Evolutionary conservation across 1,140 invertebrate species (phyloP).

Genomic region (Lepidurus arcticus): DNA sequence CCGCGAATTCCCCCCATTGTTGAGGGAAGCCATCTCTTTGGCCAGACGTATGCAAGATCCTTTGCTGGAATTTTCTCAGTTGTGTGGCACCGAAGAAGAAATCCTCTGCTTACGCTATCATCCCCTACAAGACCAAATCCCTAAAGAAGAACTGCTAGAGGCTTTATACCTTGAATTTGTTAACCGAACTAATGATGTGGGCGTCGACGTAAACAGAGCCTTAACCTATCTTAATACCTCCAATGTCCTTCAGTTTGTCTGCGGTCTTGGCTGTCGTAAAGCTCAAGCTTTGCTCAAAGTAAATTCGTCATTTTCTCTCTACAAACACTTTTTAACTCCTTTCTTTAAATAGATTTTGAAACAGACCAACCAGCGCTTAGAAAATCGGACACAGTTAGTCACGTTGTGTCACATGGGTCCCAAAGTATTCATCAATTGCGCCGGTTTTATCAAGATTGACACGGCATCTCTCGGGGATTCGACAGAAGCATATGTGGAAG

Average conservation of each 20-base stretch:
- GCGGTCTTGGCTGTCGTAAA: conserved; percentile 93
- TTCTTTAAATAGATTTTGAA: conserved; percentile 60
- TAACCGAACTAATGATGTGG: conserved; percentile 89
- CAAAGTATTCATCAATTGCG: conserved; percentile 97
- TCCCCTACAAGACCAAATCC: conserved; percentile 76
- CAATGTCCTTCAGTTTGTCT: conserved; percentile 94
- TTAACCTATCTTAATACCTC: conserved; percentile 79
- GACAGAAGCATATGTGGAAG: conserved; percentile 90
- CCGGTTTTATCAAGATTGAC: conserved; percentile 98
- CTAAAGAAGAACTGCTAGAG: conserved; percentile 78
- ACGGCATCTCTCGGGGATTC: conserved; percentile 88
- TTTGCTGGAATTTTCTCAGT: conserved; percentile 88
- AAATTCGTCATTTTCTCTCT: neutral
- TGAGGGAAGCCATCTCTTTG: conserved; percentile 86
- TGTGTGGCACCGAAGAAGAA: conserved; percentile 92
- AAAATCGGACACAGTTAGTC: conserved; percentile 92
- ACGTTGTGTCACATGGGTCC: conserved; percentile 94
- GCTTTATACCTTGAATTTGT: conserved; percentile 87
- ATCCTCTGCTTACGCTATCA: conserved; percentile 90
- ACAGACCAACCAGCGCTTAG: conserved; percentile 85
- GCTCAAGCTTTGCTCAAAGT: conserved; percentile 72
- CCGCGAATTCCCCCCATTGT: conserved; percentile 78
- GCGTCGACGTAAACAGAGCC: conserved; percentile 94
- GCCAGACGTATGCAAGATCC: conserved; percentile 92
- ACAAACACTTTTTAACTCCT: conserved; percentile 27